Conservation (phyloP, 2,113 vertebrate species). For the Phalacrocorax carbo region DNA sequence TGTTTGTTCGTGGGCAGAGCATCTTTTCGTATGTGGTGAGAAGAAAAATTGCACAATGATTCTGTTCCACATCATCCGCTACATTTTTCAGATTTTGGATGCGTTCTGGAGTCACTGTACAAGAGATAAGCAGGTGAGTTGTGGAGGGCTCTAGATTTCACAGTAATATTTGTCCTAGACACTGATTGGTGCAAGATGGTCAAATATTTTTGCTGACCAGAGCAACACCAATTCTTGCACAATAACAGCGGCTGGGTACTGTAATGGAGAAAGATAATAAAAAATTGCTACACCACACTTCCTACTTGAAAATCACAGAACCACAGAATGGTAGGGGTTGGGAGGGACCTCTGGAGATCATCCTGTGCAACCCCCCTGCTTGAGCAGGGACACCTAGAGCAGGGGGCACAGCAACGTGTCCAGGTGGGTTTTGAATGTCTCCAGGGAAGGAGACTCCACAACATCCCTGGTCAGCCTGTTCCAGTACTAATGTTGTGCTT, state of each 20-base stretch:
- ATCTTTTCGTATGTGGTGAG: background rate
- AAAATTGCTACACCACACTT: background rate
- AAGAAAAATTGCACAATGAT: background rate
- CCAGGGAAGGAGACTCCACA: no score
- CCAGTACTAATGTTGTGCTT: background rate
- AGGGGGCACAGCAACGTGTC: no score
- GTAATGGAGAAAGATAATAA: background rate
- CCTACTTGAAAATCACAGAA: background rate
- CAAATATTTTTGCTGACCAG: background rate
- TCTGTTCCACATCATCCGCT: background rate
- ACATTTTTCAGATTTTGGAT: background rate
- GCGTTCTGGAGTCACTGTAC: background rate
- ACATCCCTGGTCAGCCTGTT: no score
- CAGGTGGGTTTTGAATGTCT: no score
- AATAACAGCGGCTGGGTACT: background rate
- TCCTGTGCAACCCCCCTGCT: no score
- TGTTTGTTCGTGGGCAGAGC: background rate
- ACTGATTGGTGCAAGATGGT: background rate
- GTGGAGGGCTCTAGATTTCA: background rate
- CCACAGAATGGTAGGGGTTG: no score
- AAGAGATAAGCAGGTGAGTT: background rate
- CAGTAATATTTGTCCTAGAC: background rate
- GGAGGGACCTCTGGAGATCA: no score
- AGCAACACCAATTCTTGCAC: background rate
- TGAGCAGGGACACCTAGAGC: no score